These are phyloP conservation scores for Oreohelix idahoensis DNA, from an alignment of 1,140 invertebrate genomes.

Conservation along the genomic window DNA sequence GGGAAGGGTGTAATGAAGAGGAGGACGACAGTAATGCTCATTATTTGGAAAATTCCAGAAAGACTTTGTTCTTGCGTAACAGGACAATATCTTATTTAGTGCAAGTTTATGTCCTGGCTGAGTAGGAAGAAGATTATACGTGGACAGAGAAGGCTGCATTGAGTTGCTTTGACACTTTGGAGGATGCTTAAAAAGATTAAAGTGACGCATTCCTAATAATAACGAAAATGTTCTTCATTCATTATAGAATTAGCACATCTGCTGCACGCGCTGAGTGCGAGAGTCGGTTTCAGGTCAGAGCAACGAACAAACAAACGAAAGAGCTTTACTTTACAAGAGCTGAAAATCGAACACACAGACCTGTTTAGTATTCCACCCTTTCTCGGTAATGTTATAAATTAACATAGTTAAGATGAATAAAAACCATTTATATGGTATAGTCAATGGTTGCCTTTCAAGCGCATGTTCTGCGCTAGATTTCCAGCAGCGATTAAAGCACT, in stretches of 20 bases:
- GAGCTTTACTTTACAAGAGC: no score
- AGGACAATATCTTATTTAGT: not conserved
- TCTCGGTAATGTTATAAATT: no score
- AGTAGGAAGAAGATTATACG: not conserved
- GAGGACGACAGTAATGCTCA: not conserved
- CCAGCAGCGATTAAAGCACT: no score
- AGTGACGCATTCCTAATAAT: not conserved
- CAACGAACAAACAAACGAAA: no score
- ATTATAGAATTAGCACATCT: not conserved
- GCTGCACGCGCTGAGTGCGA: not conserved
- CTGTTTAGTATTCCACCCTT: no score
- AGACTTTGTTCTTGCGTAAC: not conserved
- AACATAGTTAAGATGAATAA: no score
- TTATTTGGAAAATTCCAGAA: conserved; percentile 10
- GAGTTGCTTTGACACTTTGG: not conserved
- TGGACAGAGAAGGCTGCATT: not conserved
- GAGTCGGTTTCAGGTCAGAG: not conserved
- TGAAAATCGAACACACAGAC: no score
- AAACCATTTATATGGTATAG: no score
- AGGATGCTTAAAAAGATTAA: not conserved
- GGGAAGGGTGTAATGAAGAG: not conserved
- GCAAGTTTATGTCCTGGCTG: not conserved
- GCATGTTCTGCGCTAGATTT: no score
- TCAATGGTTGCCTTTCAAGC: no score
- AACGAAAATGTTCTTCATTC: not conserved